These are phyloP conservation scores for Drosophila histrio DNA, from an alignment of 2,888 invertebrate species.

Conservation along the genomic window DNA sequence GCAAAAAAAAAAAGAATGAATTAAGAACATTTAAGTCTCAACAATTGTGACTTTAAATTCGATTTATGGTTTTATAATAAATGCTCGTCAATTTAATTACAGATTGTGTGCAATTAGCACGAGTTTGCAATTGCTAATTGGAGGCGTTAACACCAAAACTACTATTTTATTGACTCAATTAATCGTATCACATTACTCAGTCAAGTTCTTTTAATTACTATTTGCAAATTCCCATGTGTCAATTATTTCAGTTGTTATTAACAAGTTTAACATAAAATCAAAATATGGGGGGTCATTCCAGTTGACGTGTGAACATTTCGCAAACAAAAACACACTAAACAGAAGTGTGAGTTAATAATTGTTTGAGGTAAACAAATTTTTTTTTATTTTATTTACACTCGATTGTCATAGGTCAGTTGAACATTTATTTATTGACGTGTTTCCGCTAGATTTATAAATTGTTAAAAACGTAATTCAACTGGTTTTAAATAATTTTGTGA, in stretches of 20 bases:
- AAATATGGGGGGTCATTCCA: background rate
- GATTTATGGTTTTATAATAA: background rate
- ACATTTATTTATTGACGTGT: background rate
- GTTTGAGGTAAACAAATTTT: background rate
- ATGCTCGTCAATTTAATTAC: background rate
- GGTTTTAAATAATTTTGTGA: background rate
- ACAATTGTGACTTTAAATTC: background rate
- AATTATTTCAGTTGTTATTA: background rate
- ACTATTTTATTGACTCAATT: background rate
- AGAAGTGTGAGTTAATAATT: background rate
- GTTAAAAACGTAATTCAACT: background rate
- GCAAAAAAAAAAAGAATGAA: background rate
- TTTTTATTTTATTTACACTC: background rate
- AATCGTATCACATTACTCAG: slow-evolving; percentile 2
- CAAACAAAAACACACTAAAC: background rate
- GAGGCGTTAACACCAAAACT: slow-evolving; percentile 6
- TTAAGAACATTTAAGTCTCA: background rate
- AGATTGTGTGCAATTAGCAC: background rate
- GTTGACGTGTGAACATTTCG: background rate
- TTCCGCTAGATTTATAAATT: background rate
- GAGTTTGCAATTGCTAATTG: background rate
- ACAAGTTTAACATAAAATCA: background rate
- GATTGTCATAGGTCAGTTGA: background rate
- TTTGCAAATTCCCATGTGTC: background rate
- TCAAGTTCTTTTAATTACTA: background rate